Conservation (phyloP, 2,113 vertebrate species). For the Ia io region DNA sequence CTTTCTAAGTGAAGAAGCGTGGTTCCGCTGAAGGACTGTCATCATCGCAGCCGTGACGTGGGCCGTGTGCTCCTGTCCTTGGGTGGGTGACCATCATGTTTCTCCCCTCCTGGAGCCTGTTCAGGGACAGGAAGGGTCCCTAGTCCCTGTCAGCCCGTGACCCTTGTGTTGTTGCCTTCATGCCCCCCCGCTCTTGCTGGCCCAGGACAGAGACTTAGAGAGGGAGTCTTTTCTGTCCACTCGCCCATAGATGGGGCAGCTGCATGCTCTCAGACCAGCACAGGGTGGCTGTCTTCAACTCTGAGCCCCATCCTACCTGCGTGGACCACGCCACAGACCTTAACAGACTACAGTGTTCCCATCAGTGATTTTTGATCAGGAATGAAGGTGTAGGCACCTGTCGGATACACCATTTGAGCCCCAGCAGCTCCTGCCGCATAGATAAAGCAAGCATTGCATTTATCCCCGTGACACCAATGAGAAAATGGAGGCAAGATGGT, state of each 20-base stretch:
- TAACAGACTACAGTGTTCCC: background rate
- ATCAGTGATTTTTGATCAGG: background rate
- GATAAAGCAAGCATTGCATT: background rate
- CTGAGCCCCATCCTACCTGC: background rate
- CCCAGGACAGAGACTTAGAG: background rate
- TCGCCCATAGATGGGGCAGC: background rate
- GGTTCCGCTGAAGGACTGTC: background rate
- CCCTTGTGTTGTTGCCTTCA: background rate
- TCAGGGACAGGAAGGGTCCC: background rate
- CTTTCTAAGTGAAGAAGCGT: background rate
- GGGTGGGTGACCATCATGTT: background rate
- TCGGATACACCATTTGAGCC: background rate
- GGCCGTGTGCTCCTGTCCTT: background rate
- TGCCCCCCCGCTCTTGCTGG: no score
- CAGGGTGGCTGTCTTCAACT: background rate
- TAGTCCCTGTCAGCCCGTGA: background rate
- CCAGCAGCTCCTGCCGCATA: background rate
- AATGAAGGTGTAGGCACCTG: background rate
- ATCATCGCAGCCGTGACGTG: accelerated
- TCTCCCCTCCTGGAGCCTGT: background rate
- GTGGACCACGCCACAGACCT: background rate
- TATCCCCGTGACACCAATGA: background rate
- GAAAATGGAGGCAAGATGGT: background rate
- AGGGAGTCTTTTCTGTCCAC: background rate
- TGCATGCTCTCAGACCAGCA: background rate